Percentiles rank a stretch among this genome's conserved stretches.
Conservation (phyloP, 2,113 vertebrate genomes). For the Festucalex cinctus region DNA sequence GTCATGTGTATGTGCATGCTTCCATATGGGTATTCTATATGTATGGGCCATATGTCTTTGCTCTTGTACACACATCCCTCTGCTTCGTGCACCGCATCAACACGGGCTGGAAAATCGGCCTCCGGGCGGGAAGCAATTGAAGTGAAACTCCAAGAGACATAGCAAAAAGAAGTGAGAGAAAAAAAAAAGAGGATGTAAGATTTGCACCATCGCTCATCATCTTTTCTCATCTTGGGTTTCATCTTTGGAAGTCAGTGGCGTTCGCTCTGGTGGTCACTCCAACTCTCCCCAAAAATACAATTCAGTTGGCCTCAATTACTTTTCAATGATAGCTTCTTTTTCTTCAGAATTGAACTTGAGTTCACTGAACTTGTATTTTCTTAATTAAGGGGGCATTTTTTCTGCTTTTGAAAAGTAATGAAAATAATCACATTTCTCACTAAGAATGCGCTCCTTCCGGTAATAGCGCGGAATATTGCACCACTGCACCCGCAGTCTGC, state of each 20-base stretch:
- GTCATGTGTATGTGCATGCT: conserved; percentile 1
- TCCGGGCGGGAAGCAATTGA: neutral
- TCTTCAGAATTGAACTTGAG: neutral
- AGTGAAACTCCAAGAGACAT: conserved; percentile 5
- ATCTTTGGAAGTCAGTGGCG: conserved; percentile 7
- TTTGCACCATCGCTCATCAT: conserved; percentile 12
- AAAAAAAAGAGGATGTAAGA: neutral
- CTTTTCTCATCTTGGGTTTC: neutral
- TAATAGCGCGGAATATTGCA: no score
- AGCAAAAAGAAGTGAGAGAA: neutral
- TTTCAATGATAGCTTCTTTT: neutral
- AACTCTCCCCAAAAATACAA: neutral
- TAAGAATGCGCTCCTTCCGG: no score
- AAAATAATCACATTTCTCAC: neutral
- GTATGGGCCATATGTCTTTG: neutral
- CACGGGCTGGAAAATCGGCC: neutral
- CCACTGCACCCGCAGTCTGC: no score
- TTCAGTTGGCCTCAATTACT: neutral
- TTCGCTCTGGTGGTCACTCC: neutral
- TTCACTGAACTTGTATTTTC: neutral
- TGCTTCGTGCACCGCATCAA: neutral
- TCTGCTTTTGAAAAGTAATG: neutral
- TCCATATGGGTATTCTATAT: neutral
- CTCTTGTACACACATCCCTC: neutral
- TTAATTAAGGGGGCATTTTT: neutral